Evolutionary conservation across 2,888 invertebrate genomes (phyloP).

Genomic region (Dorcus parallelipipedus): DNA sequence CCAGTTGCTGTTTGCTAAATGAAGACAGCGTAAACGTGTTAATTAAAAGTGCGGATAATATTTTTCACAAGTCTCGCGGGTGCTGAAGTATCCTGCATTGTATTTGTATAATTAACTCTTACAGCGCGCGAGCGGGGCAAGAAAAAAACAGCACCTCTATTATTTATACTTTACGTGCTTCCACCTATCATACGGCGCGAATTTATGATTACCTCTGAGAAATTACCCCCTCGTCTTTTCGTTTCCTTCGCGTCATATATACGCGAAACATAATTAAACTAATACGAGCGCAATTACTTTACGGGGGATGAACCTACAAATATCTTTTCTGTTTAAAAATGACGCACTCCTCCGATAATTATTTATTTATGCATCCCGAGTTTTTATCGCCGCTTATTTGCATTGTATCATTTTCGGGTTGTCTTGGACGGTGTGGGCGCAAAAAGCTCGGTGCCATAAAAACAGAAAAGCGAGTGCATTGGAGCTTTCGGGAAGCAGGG

Average conservation of each 20-base stretch:
- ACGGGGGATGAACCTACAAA: not conserved
- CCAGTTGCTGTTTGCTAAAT: conserved; percentile 23
- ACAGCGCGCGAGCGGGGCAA: conserved; percentile 4
- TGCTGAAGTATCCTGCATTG: conserved; percentile 22
- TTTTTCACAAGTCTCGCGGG: conserved; percentile 23
- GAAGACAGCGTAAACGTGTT: conserved; percentile 32
- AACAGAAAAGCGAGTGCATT: not conserved
- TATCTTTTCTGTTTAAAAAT: not conserved
- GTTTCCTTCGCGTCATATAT: not conserved
- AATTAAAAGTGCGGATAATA: conserved; percentile 32
- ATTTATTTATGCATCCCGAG: too few relatives aligned
- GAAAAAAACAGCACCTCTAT: conserved; percentile 7
- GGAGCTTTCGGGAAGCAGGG: not conserved
- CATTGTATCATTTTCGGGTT: too few relatives aligned
- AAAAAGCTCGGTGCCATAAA: not conserved
- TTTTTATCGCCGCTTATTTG: too few relatives aligned
- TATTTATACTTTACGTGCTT: conserved; percentile 19
- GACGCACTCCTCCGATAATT: too few relatives aligned
- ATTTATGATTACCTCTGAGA: conserved; percentile 21
- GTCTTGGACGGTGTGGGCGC: not conserved
- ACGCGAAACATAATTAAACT: not conserved
- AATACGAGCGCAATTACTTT: not conserved
- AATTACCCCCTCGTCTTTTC: conserved; percentile 13
- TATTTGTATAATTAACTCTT: conserved; percentile 22
- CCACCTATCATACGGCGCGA: conserved; percentile 15